phyloP scores from a whole-genome alignment of 2,888 invertebrate genomes.

The Campoplex capitator region DNA sequence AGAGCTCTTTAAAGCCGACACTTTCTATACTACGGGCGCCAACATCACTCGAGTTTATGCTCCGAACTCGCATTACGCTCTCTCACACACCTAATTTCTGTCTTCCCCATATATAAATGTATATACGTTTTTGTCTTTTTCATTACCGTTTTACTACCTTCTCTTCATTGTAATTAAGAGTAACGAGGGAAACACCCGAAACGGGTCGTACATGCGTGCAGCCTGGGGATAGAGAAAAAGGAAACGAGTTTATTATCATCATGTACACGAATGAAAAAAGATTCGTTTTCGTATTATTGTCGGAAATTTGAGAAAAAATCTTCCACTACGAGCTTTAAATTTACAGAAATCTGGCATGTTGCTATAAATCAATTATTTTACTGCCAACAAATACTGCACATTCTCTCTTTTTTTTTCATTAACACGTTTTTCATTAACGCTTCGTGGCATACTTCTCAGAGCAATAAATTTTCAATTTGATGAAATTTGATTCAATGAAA shows the following conservation, averaged over 20 bases:
- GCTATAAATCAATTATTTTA: background rate
- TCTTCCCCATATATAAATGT: background rate
- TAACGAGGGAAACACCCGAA: slow-evolving; percentile 36
- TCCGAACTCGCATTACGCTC: slow-evolving; percentile 30
- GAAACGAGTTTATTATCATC: slow-evolving; percentile 25
- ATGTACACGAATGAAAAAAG: background rate
- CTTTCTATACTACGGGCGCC: slow-evolving; percentile 17
- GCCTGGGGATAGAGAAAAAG: background rate
- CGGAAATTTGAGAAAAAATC: slow-evolving; percentile 9
- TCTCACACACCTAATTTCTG: slow-evolving; percentile 15
- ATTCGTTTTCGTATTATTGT: slow-evolving; percentile 4
- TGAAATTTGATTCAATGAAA: no score
- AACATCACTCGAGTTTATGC: slow-evolving; percentile 39
- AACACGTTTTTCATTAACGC: no score
- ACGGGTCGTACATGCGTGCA: background rate
- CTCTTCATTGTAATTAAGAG: slow-evolving; percentile 35
- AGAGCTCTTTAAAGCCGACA: slow-evolving; percentile 60
- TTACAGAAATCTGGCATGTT: background rate
- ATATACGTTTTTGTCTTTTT: slow-evolving; percentile 10
- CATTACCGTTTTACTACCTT: slow-evolving; percentile 10
- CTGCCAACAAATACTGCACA: background rate
- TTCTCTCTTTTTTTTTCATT: background rate
- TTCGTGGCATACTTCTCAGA: no score
- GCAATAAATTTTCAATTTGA: no score
- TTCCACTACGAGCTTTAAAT: background rate